Conservation (phyloP, 1,140 invertebrate genomes). For the Temnothorax nylanderi region DNA sequence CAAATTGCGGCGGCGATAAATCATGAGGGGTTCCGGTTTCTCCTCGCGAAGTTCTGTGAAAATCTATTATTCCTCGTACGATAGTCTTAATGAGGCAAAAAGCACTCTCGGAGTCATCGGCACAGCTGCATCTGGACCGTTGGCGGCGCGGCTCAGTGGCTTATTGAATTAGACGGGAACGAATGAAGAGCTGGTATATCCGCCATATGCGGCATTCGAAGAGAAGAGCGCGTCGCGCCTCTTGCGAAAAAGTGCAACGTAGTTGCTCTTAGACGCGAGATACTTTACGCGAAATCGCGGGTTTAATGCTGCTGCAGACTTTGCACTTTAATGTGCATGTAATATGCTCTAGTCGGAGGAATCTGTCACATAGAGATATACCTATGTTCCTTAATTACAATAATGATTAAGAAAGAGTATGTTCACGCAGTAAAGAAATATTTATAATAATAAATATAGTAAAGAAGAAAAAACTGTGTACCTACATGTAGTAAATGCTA, state of each 20-base stretch:
- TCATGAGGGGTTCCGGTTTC: constrained; percentile 52
- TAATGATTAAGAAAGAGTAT: not conserved
- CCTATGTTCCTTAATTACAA: not conserved
- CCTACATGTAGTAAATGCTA: not conserved
- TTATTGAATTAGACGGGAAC: constrained; percentile 74
- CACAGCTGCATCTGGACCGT: constrained; percentile 70
- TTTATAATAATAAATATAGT: not conserved
- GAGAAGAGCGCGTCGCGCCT: constrained; percentile 24
- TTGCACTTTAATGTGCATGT: constrained; percentile 16
- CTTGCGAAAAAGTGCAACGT: constrained; percentile 46
- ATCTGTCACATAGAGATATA: not conserved
- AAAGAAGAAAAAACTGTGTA: not conserved
- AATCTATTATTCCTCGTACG: constrained; percentile 74
- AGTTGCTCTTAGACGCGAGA: constrained; percentile 12
- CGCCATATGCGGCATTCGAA: constrained; percentile 50
- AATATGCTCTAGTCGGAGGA: not conserved
- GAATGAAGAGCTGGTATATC: constrained; percentile 54
- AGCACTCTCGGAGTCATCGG: constrained; percentile 64
- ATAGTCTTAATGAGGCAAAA: constrained; percentile 71
- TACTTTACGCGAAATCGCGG: constrained; percentile 40
- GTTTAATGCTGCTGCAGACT: not conserved
- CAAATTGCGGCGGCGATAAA: constrained; percentile 57
- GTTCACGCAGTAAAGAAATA: not conserved
- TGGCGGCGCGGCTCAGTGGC: constrained; percentile 43
- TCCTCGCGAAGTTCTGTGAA: constrained; percentile 66